Evolutionary conservation across 2,888 invertebrate genomes (phyloP).

Genomic region (Agonopterix heracliana): DNA sequence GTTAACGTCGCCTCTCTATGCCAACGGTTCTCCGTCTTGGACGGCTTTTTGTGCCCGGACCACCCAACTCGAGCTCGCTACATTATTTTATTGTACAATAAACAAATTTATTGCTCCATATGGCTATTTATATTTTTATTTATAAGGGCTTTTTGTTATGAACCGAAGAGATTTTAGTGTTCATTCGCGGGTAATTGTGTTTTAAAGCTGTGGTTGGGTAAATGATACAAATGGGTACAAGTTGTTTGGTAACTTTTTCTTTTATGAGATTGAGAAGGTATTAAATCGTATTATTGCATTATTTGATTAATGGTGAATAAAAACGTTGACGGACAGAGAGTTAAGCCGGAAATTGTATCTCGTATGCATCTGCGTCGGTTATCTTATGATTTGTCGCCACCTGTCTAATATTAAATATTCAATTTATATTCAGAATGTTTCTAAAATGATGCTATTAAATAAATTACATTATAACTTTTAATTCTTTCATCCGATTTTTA

Average conservation of each 20-base stretch:
- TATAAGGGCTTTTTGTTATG: slow-evolving; percentile 65
- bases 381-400: not conserved
- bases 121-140: slow-evolving; percentile 73
- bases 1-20: slow-evolving; percentile 40
- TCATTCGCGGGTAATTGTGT: slow-evolving; percentile 47
- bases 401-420: not conserved
- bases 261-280: not conserved
- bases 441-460: no score
- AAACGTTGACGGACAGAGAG: slow-evolving; percentile 2
- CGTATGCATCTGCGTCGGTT: not conserved
- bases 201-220: slow-evolving; percentile 22
- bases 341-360: slow-evolving; percentile 3
- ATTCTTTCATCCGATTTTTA: no score
- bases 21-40: slow-evolving; percentile 51
- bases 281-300: not conserved
- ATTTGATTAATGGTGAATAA: slow-evolving; percentile 16
- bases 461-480: no score
- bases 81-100: slow-evolving; percentile 76
- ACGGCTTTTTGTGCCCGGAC: slow-evolving; percentile 60
- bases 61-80: slow-evolving; percentile 68
- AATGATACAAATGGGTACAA: not conserved
- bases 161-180: slow-evolving; percentile 46
- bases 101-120: slow-evolving; percentile 75
- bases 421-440: no score
- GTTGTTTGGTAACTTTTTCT: not conserved